These are phyloP conservation scores for Propithecus deckenii DNA, from an alignment of 2,797 vertebrate species.

Conservation along the genomic window DNA sequence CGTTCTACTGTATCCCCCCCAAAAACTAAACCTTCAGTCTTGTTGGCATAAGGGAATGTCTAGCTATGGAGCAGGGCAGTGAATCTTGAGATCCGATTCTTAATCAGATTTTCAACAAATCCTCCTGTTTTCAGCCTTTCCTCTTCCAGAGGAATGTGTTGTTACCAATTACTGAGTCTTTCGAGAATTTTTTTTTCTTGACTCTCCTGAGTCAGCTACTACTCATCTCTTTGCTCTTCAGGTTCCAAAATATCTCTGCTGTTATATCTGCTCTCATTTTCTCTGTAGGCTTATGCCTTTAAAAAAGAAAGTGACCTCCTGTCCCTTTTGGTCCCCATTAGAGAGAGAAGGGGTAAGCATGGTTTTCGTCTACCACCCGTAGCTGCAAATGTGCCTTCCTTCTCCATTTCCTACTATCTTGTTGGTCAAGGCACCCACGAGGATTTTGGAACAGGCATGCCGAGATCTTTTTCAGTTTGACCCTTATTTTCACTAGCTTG, in stretches of 20 bases:
- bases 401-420: not conserved
- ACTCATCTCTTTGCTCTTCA: not conserved
- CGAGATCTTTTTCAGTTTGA: not conserved
- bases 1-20: not conserved
- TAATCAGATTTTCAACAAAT: not conserved
- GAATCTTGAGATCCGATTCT: not conserved
- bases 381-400: not conserved
- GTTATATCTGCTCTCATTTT: not conserved
- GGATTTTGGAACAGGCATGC: not conserved
- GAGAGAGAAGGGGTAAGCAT: not conserved
- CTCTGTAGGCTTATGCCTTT: not conserved
- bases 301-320: not conserved
- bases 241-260: not conserved
- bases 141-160: not conserved
- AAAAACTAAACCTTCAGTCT: not conserved
- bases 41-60: not conserved
- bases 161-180: not conserved
- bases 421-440: not conserved
- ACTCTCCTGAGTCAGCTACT: not conserved
- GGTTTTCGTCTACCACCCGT: not conserved
- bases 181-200: not conserved
- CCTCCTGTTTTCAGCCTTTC: not conserved
- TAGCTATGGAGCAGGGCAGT: not conserved
- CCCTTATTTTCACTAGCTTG: not conserved
- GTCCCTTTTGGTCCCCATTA: too few relatives aligned